Evolutionary conservation across 2,113 vertebrate species (phyloP).

Genomic region (Callocephalon fimbriatum): DNA sequence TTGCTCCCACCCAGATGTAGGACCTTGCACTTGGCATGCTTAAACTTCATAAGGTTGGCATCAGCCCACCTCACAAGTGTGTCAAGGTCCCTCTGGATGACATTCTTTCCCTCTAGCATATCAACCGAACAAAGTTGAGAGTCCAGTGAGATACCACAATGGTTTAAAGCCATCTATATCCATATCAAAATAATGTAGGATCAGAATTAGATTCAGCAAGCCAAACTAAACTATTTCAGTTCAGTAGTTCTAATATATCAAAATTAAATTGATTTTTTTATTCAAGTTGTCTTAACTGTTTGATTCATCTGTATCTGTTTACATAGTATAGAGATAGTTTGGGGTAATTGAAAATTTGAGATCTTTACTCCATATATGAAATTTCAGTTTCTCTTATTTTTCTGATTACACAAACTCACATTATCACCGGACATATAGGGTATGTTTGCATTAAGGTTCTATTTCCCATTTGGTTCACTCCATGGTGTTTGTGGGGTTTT

Average conservation of each 20-base stretch:
- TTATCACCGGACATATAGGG: background rate
- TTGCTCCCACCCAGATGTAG: too few species aligned
- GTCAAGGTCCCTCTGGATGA: too few species aligned
- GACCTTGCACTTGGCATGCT: too few species aligned
- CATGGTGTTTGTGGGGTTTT: fast-evolving
- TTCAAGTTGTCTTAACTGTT: background rate
- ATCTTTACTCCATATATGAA: background rate
- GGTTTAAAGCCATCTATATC: background rate
- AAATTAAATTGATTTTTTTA: background rate
- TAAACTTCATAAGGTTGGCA: too few species aligned
- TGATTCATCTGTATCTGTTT: background rate
- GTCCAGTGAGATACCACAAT: background rate
- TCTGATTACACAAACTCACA: background rate
- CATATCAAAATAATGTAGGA: background rate
- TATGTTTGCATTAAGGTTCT: background rate
- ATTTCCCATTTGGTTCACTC: background rate
- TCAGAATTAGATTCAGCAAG: background rate
- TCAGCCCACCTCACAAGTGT: too few species aligned
- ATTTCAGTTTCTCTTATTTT: background rate
- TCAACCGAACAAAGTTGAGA: too few species aligned
- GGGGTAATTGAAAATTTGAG: background rate
- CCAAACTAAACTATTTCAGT: background rate
- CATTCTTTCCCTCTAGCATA: too few species aligned
- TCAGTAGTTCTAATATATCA: background rate
- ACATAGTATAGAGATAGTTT: background rate